These are phyloP conservation scores for Laupala kohalensis DNA, from an alignment of 1,140 invertebrate genomes.

Conservation along the genomic window DNA sequence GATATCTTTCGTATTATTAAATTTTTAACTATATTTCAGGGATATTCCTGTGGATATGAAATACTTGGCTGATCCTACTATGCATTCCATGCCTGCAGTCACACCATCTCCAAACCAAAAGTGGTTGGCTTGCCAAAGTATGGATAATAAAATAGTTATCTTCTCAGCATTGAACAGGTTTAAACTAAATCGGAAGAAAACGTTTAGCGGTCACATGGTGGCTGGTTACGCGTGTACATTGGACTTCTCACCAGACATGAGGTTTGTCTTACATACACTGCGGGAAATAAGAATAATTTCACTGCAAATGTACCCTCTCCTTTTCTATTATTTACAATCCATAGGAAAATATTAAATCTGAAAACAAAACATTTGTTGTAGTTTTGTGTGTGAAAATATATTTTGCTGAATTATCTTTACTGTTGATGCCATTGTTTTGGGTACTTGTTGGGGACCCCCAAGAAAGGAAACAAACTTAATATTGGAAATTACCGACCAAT, in stretches of 20 bases:
- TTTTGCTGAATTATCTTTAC: too few relatives aligned
- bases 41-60: conserved; percentile 99
- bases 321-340: too few relatives aligned
- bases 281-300: too few relatives aligned
- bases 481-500: too few relatives aligned
- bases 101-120: conserved; percentile 91
- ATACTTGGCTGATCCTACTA: conserved; percentile 98
- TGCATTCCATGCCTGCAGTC: conserved; percentile 98
- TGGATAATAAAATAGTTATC: conserved; percentile 98
- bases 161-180: conserved; percentile 95
- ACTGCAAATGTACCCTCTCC: too few relatives aligned
- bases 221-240: conserved; percentile 95
- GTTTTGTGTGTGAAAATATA: too few relatives aligned
- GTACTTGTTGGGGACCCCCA: too few relatives aligned
- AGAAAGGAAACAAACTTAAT: too few relatives aligned
- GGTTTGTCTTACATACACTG: conserved; percentile 48
- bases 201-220: conserved; percentile 97
- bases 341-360: too few relatives aligned
- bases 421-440: too few relatives aligned
- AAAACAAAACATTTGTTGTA: too few relatives aligned
- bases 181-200: conserved; percentile 95
- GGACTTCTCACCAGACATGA: conserved; percentile 99
- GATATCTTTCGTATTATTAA: neutral
- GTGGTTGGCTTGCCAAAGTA: conserved; percentile 97
- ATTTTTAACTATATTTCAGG: conserved; percentile 35